Evolutionary conservation across 2,888 invertebrate species (phyloP).

Genomic region (Drosophila atripex): DNA sequence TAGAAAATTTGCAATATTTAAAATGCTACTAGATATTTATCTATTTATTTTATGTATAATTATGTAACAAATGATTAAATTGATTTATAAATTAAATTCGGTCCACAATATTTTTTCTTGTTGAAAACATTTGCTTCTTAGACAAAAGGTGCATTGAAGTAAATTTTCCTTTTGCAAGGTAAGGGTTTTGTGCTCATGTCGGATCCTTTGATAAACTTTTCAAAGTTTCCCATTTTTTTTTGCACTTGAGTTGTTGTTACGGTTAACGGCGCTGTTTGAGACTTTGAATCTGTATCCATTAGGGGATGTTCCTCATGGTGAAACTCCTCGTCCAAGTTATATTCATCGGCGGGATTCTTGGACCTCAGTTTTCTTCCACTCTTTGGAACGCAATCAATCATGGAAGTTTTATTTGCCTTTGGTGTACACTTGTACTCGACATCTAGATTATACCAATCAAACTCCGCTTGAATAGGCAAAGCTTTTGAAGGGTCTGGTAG

Average conservation of each 20-base stretch:
- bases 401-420: conserved; percentile 52
- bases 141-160: conserved; percentile 83
- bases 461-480: conserved; percentile 82
- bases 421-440: conserved; percentile 80
- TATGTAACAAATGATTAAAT: too few species aligned
- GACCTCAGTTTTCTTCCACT: conserved; percentile 40
- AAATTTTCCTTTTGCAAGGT: conserved; percentile 82
- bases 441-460: conserved; percentile 84
- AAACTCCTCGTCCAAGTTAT: conserved; percentile 83
- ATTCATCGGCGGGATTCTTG: conserved; percentile 79
- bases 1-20: too few species aligned
- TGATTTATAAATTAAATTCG: too few species aligned
- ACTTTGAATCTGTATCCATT: neutral
- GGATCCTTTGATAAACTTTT: conserved; percentile 80
- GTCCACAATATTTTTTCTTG: too few species aligned
- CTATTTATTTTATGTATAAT: too few species aligned
- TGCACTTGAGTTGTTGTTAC: conserved; percentile 69
- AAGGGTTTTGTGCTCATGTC: conserved; percentile 82
- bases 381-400: conserved; percentile 60
- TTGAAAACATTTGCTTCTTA: conserved; percentile 51
- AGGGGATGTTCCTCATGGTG: conserved; percentile 32
- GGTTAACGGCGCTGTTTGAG: neutral
- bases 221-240: conserved; percentile 79
- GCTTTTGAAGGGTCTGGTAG: conserved; percentile 56
- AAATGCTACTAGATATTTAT: too few species aligned